Conservation (phyloP, 2,888 invertebrate genomes). For the Hemaris fuciformis region DNA sequence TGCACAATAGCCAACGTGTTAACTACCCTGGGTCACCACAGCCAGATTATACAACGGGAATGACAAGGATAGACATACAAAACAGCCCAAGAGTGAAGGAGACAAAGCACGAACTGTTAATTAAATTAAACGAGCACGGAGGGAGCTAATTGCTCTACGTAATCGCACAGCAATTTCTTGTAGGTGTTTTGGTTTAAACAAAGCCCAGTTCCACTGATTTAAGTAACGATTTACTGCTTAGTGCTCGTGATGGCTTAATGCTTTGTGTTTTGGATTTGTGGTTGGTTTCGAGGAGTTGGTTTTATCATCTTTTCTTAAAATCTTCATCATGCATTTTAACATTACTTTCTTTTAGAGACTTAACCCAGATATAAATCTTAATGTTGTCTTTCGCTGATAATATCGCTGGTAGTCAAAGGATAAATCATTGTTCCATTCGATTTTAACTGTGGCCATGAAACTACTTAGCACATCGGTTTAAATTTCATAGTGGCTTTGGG, state of each 20-base stretch:
- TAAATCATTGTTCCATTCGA: no score
- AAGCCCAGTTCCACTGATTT: background rate
- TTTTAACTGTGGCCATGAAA: no score
- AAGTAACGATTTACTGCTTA: conserved; percentile 7
- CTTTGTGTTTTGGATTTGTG: background rate
- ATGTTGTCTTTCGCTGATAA: no score
- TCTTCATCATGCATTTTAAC: no score
- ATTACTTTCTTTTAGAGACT: no score
- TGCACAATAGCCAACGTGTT: conserved; percentile 67
- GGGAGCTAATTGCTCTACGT: conserved; percentile 50
- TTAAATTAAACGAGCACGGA: conserved; percentile 52
- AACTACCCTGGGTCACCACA: conserved; percentile 59
- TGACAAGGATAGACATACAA: background rate
- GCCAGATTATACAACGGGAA: conserved; percentile 39
- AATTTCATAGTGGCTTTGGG: no score
- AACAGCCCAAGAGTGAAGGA: conserved; percentile 20
- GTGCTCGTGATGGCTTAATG: conserved; percentile 11
- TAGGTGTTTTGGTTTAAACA: conserved; percentile 27
- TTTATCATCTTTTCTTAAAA: background rate
- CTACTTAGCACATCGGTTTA: no score
- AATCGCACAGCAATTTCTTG: conserved; percentile 38
- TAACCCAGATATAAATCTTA: no score
- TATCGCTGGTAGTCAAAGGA: no score
- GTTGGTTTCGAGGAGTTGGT: background rate
- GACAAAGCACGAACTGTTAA: conserved; percentile 39